phyloP scores from a whole-genome alignment of 2,113 vertebrate species.

The Entosphenus tridentatus region DNA sequence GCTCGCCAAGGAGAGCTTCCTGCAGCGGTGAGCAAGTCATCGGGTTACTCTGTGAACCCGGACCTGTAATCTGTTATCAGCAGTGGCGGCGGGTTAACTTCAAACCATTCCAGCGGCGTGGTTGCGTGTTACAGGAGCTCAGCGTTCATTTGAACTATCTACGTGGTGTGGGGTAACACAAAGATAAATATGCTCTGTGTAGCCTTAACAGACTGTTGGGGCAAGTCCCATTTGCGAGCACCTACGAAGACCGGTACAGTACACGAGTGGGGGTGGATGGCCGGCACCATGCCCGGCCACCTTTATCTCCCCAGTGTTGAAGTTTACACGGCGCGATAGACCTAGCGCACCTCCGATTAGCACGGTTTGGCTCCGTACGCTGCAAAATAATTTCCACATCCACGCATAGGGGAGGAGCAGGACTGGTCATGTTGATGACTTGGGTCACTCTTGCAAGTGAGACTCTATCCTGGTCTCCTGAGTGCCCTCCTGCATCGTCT shows the following conservation, averaged over 20 bases:
- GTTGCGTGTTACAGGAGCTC: neutral
- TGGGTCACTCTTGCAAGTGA: neutral
- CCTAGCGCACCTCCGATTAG: too few species aligned
- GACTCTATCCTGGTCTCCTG: neutral
- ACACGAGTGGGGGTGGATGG: too few species aligned
- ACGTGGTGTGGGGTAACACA: neutral
- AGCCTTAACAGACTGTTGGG: neutral
- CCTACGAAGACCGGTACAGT: too few species aligned
- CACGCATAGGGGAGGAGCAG: neutral
- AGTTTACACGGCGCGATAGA: too few species aligned
- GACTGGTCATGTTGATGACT: neutral
- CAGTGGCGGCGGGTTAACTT: too few species aligned
- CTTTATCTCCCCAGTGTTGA: too few species aligned
- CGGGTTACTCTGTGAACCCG: neutral
- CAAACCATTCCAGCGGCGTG: neutral
- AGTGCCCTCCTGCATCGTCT: neutral
- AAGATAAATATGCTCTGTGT: neutral
- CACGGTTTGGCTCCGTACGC: neutral
- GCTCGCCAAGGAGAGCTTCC: conserved; percentile 65
- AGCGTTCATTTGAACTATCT: neutral
- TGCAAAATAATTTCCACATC: neutral
- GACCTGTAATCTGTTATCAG: neutral
- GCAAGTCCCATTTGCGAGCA: too few species aligned
- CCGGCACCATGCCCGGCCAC: too few species aligned
- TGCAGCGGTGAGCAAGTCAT: conserved; percentile 37